A percentile compares a stretch with the other conserved stretches of the same genome.
Conservation (phyloP, 1,140 invertebrate species). For the Lepidostoma basale region DNA sequence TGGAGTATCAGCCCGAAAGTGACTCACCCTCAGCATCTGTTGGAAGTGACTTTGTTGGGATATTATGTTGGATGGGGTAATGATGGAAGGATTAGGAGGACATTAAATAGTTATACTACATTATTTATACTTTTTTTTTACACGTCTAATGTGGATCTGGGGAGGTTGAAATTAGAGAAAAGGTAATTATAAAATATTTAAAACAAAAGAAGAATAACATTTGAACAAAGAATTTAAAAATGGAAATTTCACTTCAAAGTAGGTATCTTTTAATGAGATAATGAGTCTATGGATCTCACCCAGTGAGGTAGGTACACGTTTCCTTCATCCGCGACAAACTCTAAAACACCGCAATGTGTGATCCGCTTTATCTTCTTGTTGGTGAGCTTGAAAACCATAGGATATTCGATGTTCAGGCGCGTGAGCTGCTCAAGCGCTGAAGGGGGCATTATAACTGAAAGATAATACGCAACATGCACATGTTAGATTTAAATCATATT, state of each 20-base stretch:
- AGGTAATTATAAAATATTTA: too few species aligned
- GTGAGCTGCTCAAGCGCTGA: slow-evolving; percentile 93
- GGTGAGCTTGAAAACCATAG: slow-evolving; percentile 97
- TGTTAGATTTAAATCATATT: neutral
- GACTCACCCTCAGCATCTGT: too few species aligned
- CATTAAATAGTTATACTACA: too few species aligned
- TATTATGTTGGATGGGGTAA: too few species aligned
- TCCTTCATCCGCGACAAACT: slow-evolving; percentile 99
- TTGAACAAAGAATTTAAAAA: too few species aligned
- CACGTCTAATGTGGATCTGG: too few species aligned
- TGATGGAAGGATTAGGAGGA: too few species aligned
- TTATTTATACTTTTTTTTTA: too few species aligned
- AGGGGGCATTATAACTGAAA: slow-evolving; percentile 95
- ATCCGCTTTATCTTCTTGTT: slow-evolving; percentile 85
- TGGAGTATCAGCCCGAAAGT: too few species aligned
- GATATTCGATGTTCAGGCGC: slow-evolving; percentile 95
- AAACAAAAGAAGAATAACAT: too few species aligned
- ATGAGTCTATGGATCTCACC: slow-evolving; percentile 66
- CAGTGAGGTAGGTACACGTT: slow-evolving; percentile 97
- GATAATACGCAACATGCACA: slow-evolving; percentile 22
- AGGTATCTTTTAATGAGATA: neutral
- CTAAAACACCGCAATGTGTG: slow-evolving; percentile 97
- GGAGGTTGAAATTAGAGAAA: too few species aligned
- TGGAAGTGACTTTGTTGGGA: too few species aligned
- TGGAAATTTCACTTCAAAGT: slow-evolving; percentile 4